Conservation (phyloP, 2,888 invertebrate genomes). For the Andrena chrysosceles region DNA sequence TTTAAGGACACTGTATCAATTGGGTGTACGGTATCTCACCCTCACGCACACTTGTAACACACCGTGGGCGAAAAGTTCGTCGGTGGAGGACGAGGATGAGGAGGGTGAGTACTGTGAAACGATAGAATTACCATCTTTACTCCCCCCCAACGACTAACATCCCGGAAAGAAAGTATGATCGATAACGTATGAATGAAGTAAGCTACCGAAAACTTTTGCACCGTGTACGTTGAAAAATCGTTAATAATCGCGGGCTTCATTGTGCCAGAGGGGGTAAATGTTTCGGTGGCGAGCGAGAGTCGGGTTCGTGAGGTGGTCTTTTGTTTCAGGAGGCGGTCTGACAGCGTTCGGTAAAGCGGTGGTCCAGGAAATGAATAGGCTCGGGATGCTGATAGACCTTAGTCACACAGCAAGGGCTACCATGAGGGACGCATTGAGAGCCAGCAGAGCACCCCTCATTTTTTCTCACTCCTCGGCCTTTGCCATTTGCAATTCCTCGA, state of each 20-base stretch:
- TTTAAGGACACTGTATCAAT: conserved; percentile 94
- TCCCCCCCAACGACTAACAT: not conserved
- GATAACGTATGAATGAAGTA: not conserved
- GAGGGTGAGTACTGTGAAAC: conserved; percentile 71
- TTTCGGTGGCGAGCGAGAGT: not conserved
- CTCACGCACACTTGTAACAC: conserved; percentile 95
- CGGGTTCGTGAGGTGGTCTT: conserved; percentile 4
- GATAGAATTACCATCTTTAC: not conserved
- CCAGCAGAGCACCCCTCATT: conserved; percentile 94
- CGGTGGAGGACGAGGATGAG: conserved; percentile 80
- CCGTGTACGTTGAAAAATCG: not conserved
- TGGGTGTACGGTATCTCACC: conserved; percentile 94
- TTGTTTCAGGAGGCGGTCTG: conserved; percentile 79
- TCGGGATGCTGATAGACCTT: conserved; percentile 97
- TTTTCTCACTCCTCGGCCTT: conserved; percentile 97
- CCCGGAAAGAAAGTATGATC: not conserved
- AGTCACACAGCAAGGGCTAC: conserved; percentile 95
- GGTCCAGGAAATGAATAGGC: conserved; percentile 96
- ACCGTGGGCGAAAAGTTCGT: conserved; percentile 88
- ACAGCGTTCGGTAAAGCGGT: conserved; percentile 88
- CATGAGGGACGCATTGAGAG: conserved; percentile 93
- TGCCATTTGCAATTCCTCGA: conserved; percentile 93
- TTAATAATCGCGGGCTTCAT: not conserved
- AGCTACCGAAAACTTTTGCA: not conserved
- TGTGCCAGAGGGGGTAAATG: not conserved